Evolutionary conservation across 2,888 invertebrate genomes (phyloP).

Genomic region (Sclerodermus sp.): DNA sequence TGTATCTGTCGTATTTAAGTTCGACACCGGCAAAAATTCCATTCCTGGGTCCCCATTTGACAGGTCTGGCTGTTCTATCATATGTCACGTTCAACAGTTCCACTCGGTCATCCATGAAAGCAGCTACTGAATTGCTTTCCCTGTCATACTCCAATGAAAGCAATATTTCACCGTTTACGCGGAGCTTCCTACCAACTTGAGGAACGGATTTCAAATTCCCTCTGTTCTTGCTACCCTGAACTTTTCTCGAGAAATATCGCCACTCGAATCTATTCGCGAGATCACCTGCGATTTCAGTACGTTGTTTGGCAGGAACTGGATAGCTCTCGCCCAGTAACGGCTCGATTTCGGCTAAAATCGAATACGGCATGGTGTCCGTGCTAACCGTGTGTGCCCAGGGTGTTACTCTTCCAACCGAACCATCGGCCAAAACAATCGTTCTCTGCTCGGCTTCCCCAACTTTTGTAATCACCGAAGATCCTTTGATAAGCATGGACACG

Average conservation of each 20-base stretch:
- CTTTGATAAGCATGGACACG: constrained; percentile 83
- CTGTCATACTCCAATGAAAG: constrained; percentile 89
- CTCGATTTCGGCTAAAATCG: constrained; percentile 84
- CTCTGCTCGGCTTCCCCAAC: constrained; percentile 81
- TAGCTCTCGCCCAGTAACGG: constrained; percentile 87
- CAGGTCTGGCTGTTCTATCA: constrained; percentile 80
- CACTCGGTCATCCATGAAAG: constrained; percentile 84
- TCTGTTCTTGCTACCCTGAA: constrained; percentile 61
- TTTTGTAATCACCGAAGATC: constrained; percentile 80
- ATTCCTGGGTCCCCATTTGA: constrained; percentile 82
- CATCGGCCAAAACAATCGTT: constrained; percentile 79
- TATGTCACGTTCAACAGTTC: constrained; percentile 86
- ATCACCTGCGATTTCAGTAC: constrained; percentile 87
- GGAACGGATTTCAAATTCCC: constrained; percentile 69
- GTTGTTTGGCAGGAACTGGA: constrained; percentile 87
- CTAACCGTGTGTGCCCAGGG: constrained; percentile 88
- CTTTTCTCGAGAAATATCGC: constrained; percentile 86
- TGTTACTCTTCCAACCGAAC: constrained; percentile 77
- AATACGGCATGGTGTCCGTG: constrained; percentile 89
- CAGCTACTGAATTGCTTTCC: constrained; percentile 81
- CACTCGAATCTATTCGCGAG: constrained; percentile 92
- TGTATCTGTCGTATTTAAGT: constrained; percentile 88
- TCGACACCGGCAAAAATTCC: constrained; percentile 89
- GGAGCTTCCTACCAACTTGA: constrained; percentile 80
- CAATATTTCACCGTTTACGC: constrained; percentile 90